A percentile compares a stretch with the other conserved stretches of the same genome.
Evolutionary conservation across 2,797 vertebrate genomes (phyloP).

Genomic region (Scolopax rusticola): DNA sequence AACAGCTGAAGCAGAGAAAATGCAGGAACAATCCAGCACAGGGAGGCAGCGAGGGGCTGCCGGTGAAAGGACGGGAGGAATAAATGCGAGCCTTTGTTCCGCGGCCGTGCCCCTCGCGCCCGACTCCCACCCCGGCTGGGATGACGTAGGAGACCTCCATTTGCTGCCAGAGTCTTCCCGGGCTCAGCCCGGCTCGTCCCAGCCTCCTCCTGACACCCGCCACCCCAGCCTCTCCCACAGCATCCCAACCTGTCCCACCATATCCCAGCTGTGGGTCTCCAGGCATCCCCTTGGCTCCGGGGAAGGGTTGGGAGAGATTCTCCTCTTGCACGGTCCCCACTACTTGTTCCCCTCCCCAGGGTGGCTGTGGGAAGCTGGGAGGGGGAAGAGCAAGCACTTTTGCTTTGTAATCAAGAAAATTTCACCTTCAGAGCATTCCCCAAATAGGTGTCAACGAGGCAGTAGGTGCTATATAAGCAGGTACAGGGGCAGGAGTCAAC

Average conservation of each 20-base stretch:
- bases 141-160: conserved; percentile 17
- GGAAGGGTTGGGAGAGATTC: background rate
- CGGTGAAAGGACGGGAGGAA: background rate
- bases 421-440: background rate
- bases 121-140: background rate
- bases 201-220: conserved; percentile 6
- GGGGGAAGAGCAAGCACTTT: background rate
- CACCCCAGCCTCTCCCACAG: background rate
- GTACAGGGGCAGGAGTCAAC: conserved; percentile 12
- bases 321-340: background rate
- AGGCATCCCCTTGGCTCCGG: accelerated
- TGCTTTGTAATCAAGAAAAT: background rate
- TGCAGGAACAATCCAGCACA: conserved; percentile 24
- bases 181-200: background rate
- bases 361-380: background rate
- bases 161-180: background rate
- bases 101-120: background rate
- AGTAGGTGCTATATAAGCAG: background rate
- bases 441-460: background rate
- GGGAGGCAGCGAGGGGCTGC: conserved; percentile 29
- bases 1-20: conserved; percentile 76
- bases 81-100: conserved; percentile 40
- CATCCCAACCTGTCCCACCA: background rate
- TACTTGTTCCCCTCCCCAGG: background rate
- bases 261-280: background rate